Evolutionary conservation across 92 coral and sea anemone genomes (phyloP).

Genomic region (Isaurus tuberculatus): DNA sequence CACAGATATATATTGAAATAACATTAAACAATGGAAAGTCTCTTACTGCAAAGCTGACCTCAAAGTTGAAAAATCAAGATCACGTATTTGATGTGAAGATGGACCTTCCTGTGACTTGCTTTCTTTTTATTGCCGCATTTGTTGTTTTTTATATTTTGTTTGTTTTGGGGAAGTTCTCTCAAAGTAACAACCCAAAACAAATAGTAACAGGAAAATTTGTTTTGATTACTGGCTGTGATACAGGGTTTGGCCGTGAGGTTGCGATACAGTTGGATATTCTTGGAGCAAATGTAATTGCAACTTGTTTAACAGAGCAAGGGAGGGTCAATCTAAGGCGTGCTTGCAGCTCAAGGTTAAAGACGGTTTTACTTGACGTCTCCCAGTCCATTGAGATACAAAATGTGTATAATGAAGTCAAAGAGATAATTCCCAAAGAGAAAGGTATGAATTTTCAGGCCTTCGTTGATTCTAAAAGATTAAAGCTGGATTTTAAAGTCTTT

Average conservation of each 20-base stretch:
- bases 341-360: slow-evolving; percentile 44
- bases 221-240: slow-evolving; percentile 64
- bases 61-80: background rate
- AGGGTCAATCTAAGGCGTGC: slow-evolving; percentile 31
- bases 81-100: background rate
- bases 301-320: slow-evolving; percentile 57
- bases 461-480: background rate
- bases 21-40: background rate
- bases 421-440: slow-evolving; percentile 29
- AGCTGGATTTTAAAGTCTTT: background rate
- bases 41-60: background rate
- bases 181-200: background rate
- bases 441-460: slow-evolving; percentile 16
- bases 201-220: slow-evolving; percentile 23
- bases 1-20: no score
- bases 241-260: slow-evolving; percentile 61
- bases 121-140: background rate
- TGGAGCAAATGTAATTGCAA: slow-evolving; percentile 61
- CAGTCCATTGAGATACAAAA: slow-evolving; percentile 51
- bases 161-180: background rate
- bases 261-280: slow-evolving; percentile 52
- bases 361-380: slow-evolving; percentile 52
- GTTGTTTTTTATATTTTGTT: background rate
- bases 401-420: slow-evolving; percentile 50
- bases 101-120: background rate